Conservation (phyloP, 2,888 invertebrate genomes). For the Prosopocoilus inquinatus region DNA sequence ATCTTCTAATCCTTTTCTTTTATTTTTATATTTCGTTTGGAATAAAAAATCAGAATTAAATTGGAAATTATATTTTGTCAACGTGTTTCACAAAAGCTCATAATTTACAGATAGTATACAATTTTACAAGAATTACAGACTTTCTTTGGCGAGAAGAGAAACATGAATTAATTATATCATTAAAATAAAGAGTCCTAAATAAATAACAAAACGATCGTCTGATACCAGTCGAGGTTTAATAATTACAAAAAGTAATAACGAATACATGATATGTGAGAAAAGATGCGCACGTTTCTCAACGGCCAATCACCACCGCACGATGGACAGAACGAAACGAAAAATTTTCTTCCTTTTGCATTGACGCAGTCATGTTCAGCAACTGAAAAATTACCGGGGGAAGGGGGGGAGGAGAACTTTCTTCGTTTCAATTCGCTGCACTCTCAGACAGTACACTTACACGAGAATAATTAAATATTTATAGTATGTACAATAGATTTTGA, state of each 20-base stretch:
- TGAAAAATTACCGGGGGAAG: too few relatives aligned
- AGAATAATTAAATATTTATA: conserved; percentile 44
- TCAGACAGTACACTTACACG: conserved; percentile 8
- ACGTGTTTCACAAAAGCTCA: conserved; percentile 52
- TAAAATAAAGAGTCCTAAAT: conserved; percentile 1
- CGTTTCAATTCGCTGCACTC: too few relatives aligned
- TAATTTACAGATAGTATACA: conserved; percentile 30
- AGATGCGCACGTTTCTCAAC: conserved; percentile 41
- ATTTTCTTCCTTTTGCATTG: too few relatives aligned
- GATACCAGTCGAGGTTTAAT: not conserved
- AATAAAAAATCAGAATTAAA: conserved; percentile 31
- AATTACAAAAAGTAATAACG: conserved; percentile 26
- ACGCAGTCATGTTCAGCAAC: too few relatives aligned
- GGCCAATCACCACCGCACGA: conserved; percentile 39
- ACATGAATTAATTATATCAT: conserved; percentile 26
- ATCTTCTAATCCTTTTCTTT: not conserved
- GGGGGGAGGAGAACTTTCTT: too few relatives aligned
- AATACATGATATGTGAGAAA: conserved; percentile 39
- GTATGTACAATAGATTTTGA: conserved; percentile 38
- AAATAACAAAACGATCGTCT: not conserved
- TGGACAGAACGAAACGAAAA: not conserved
- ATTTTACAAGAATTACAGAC: conserved; percentile 43
- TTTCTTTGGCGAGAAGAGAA: conserved; percentile 50
- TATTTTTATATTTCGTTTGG: not conserved
- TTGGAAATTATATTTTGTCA: conserved; percentile 50